Evolutionary conservation across 1,140 invertebrate species (phyloP).

Genomic region (Drosophila melanica): DNA sequence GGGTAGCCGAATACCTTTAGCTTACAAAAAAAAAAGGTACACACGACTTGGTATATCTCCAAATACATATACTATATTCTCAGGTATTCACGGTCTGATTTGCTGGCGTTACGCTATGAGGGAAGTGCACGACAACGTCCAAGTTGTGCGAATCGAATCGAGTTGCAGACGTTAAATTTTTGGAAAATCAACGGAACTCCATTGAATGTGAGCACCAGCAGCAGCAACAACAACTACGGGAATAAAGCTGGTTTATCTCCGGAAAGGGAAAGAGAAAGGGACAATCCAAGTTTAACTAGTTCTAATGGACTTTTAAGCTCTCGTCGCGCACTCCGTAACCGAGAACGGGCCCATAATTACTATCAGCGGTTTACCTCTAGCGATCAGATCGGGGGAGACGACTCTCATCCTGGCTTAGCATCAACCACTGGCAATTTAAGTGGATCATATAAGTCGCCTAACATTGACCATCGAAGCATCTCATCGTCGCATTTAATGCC

Average conservation of each 20-base stretch:
- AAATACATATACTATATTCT: slow-evolving; percentile 2
- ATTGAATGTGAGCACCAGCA: slow-evolving; percentile 4
- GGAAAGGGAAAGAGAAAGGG: slow-evolving; percentile 58
- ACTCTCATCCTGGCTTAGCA: slow-evolving; percentile 14
- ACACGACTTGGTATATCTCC: no score
- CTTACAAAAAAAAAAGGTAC: no score
- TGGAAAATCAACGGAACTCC: slow-evolving; percentile 57
- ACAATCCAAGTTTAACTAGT: slow-evolving; percentile 43
- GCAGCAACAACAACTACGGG: slow-evolving; percentile 26
- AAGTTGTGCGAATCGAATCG: slow-evolving; percentile 50
- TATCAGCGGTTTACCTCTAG: slow-evolving; percentile 64
- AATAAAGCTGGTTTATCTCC: slow-evolving; percentile 51
- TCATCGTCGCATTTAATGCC: slow-evolving; percentile 83
- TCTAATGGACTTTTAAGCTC: slow-evolving; percentile 59
- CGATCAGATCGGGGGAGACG: slow-evolving; percentile 50
- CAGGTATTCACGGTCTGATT: slow-evolving; percentile 63
- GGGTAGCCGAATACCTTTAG: not conserved
- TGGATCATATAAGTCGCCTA: slow-evolving; percentile 42
- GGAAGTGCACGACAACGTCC: slow-evolving; percentile 58
- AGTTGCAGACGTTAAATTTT: slow-evolving; percentile 64
- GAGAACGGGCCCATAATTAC: slow-evolving; percentile 69
- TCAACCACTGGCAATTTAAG: slow-evolving; percentile 5
- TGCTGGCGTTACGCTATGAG: slow-evolving; percentile 68
- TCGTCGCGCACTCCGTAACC: slow-evolving; percentile 59
- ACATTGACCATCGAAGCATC: slow-evolving; percentile 79